These are phyloP conservation scores for Rhincodon typus DNA, from an alignment of 2,797 vertebrate genomes.

Conservation along the genomic window DNA sequence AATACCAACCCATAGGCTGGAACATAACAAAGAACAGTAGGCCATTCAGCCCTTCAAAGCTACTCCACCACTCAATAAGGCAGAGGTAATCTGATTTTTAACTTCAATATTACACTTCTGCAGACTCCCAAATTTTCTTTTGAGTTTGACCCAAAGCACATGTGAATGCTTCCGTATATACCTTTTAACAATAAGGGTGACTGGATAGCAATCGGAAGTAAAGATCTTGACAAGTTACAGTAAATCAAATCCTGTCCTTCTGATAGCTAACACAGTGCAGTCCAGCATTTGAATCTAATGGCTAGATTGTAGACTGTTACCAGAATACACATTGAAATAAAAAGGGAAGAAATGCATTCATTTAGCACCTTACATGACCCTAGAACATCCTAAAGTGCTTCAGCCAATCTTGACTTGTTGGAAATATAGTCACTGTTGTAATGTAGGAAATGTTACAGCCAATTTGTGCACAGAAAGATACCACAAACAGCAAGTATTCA, in stretches of 20 bases:
- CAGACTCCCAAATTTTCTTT: too few species aligned
- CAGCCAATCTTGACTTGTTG: too few species aligned
- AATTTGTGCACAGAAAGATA: background rate
- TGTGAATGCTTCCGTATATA: background rate
- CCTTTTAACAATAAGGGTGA: background rate
- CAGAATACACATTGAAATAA: background rate
- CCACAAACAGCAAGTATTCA: background rate
- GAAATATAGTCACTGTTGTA: background rate
- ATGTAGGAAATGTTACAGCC: background rate
- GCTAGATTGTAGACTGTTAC: background rate
- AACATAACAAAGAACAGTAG: background rate
- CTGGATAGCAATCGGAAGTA: background rate
- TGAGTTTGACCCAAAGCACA: background rate
- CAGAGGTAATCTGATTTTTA: too few species aligned
- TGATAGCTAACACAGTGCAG: background rate
- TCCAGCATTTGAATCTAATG: background rate
- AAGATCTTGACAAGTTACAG: background rate
- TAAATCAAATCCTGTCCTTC: background rate
- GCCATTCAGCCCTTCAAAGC: too few species aligned
- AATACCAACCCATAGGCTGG: background rate
- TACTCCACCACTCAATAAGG: too few species aligned
- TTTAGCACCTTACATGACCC: background rate
- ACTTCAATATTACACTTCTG: too few species aligned
- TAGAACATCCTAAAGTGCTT: background rate
- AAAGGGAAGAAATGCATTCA: background rate